Evolutionary conservation across 2,888 invertebrate genomes (phyloP), one percentile per base, ranked within the genome.

Genomic region (Clanis bilineata): DNA sequence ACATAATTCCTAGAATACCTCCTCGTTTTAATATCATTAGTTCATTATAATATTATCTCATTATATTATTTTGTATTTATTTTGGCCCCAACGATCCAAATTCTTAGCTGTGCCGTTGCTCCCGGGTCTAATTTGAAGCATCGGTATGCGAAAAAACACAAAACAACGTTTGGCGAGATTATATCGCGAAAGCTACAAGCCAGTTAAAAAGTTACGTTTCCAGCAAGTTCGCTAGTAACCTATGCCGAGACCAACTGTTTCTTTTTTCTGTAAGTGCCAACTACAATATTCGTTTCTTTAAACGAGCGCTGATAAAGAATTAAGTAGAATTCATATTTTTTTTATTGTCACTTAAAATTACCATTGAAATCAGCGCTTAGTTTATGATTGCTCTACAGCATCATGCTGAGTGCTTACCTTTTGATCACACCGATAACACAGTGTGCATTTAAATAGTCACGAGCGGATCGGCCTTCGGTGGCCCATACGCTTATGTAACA

Each of bases 31-130:
- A 32, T 51, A 51, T 32, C 9, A 51, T 18, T 28, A 51, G 51
- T 18, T 18, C 9, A 32, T 23, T 32, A 51, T 9, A 18, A 51
- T 32, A 32, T 32, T 25, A 47, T 47, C 15, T 15, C n/a, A 3
- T 28, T 25, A 28, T n/a, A 25, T 47, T 23, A n/a, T 45, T 47
- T 32, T 32, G 7, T 32, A 21, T 10, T 51, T 51, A 18, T 51
- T 32, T 25, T 18, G 51, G n/a, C 32, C 51, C 32, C 2, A 51
- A 32, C 21, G 28, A 51, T 32, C 15, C 32, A 51, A 28, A 51
- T 51, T 51, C 51, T 51, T 51, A 18, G 32, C 18, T 32, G 32
- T 51, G 51, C 51, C 51, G 51, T 51, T 51, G 51, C 51, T 28
- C 51, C 32, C 51, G 18, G 51, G 32, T 51, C 18, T 51, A 51